Conservation (phyloP, 2,113 vertebrate species). For the Dunckerocampus dactyliophorus region DNA sequence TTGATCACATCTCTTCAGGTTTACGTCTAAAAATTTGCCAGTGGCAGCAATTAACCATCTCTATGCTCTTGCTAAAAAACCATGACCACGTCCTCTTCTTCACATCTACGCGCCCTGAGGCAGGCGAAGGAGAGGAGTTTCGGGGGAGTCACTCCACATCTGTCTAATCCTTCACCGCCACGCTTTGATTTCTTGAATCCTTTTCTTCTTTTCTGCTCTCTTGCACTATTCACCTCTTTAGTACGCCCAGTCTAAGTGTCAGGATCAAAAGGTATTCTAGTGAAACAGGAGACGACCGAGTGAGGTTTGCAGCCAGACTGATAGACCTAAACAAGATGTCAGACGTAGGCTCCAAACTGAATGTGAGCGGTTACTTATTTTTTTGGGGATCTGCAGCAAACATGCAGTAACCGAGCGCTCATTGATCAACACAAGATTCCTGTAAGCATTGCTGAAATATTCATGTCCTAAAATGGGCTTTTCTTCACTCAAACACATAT, state of each 20-base stretch:
- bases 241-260: slow-evolving; percentile 18
- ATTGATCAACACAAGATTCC: not conserved
- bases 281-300: slow-evolving; percentile 18
- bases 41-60: slow-evolving; percentile 55
- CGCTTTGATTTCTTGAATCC: slow-evolving; percentile 44
- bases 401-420: not conserved
- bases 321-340: slow-evolving; percentile 17
- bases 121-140: slow-evolving; percentile 68
- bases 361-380: not conserved
- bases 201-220: slow-evolving; percentile 17
- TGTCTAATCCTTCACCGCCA: slow-evolving; percentile 58
- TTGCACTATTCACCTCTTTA: slow-evolving; percentile 23
- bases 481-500: not conserved
- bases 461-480: not conserved
- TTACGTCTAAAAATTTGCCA: slow-evolving; percentile 40
- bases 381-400: not conserved
- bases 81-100: slow-evolving; percentile 43
- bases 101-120: slow-evolving; percentile 55
- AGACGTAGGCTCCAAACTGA: slow-evolving; percentile 4
- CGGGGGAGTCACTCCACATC: slow-evolving; percentile 23
- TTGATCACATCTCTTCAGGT: slow-evolving; percentile 25
- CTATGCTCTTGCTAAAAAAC: slow-evolving; percentile 55
- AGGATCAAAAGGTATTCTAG: slow-evolving; percentile 37
- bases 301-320: slow-evolving; percentile 13
- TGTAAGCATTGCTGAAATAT: not conserved